phyloP scores from a whole-genome alignment of 2,113 vertebrate genomes.

The Sminthopsis crassicaudata region DNA sequence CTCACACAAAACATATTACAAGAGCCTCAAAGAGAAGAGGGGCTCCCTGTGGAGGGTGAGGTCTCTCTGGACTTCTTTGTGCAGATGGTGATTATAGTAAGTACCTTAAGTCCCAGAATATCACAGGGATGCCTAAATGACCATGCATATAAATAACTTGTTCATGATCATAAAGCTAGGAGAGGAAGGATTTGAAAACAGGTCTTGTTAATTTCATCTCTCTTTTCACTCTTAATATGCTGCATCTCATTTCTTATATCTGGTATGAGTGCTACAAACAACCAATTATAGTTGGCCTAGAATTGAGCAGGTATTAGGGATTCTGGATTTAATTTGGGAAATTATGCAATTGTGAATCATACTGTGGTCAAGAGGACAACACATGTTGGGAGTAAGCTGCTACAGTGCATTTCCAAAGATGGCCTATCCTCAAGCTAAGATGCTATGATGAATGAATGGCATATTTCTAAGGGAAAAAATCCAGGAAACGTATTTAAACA shows the following conservation, averaged over 20 bases:
- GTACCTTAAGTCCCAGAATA: not conserved
- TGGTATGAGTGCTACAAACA: not conserved
- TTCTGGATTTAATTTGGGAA: not conserved
- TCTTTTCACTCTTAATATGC: not conserved
- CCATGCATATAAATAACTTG: not conserved
- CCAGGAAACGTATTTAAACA: not conserved
- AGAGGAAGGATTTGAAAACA: not conserved
- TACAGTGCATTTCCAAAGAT: not conserved
- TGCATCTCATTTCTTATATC: not conserved
- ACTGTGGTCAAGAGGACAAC: too few relatives aligned
- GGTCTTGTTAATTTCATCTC: not conserved
- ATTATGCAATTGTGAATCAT: not conserved
- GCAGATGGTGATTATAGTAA: not conserved
- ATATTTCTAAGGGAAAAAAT: not conserved
- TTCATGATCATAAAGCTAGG: not conserved
- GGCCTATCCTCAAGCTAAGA: not conserved
- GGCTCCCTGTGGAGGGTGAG: too few relatives aligned
- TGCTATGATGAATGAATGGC: not conserved
- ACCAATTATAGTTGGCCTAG: too few relatives aligned
- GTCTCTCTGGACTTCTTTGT: not conserved
- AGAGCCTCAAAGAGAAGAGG: not conserved
- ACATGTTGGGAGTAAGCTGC: not conserved
- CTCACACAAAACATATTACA: not conserved
- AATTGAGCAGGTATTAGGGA: not conserved
- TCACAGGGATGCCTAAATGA: not conserved